Evolutionary conservation across 2,797 vertebrate genomes (phyloP).

Genomic region (Allobates femoralis): DNA sequence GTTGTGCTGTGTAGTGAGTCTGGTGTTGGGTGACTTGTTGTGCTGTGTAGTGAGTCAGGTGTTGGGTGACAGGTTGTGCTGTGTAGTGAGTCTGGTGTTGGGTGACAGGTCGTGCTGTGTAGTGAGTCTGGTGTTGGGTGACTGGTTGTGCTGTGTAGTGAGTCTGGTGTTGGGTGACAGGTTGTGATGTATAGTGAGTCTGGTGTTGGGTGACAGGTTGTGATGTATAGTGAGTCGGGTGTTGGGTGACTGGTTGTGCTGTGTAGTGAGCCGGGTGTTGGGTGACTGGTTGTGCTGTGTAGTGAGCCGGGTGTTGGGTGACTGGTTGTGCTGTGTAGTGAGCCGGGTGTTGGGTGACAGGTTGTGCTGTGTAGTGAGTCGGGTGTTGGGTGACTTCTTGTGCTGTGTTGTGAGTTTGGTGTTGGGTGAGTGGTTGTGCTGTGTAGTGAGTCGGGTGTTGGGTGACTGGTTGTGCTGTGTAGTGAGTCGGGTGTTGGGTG

Average conservation of each 20-base stretch:
- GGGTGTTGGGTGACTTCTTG: background rate
- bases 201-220: background rate
- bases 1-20: no score
- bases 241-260: background rate
- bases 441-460: background rate
- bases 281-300: background rate
- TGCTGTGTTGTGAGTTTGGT: background rate
- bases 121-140: background rate
- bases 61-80: background rate
- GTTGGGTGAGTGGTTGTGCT: no score
- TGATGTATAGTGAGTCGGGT: background rate
- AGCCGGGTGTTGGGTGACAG: background rate
- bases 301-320: background rate
- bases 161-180: background rate
- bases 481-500: background rate
- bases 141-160: background rate
- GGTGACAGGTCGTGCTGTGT: background rate
- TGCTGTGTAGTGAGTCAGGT: background rate
- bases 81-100: background rate
- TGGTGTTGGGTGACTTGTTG: no score
- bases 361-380: background rate
- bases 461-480: background rate
- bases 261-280: background rate
- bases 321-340: background rate
- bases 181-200: background rate